Evolutionary conservation across 2,888 invertebrate species (phyloP), one percentile per base, ranked within the genome.

Genomic region (Argynnis bischoffii): DNA sequence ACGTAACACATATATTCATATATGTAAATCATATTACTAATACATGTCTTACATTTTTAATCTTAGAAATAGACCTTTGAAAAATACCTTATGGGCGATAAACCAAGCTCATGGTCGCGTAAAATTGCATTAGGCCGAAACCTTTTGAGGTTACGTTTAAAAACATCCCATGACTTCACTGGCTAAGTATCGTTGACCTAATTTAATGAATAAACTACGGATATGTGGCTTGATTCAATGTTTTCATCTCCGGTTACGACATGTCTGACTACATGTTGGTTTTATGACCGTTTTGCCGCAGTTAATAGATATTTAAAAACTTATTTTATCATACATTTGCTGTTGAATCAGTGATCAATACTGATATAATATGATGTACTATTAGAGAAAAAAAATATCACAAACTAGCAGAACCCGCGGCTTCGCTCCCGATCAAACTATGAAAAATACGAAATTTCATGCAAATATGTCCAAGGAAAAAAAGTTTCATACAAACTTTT

Each of bases 171-270:
- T 51, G 35, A 61, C 51, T 51, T 61, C 61, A 61, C 50, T 6
- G 14, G 50, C 14, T 61, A 51, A 61, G 61, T 51, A 35, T 26
- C 61, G 61, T 51, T 61, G 61, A 61, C 61, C 61, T 35, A 61
- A 51, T 61, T 61, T n/a, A 61, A 35, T 50, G 51, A 26, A 51
- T 35, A 50, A 16, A 61, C 51, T 61, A 61, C 61, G 61, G 61
- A 61, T 51, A 60, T 18, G 60, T 60, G 60, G 48, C 54, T 60
- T 47, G 57, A 26, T 57, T 56, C 57, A 65, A 66, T 66, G 60
- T 31, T 66, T 60, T 66, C 55, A 60, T 66, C 60, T 66, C 54
- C 57, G 65, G n/a, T 59, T 57, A 53, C 48, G 66, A 50, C 41
- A 65, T 26, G n/a, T 48, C 56, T 65, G 51, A 61, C 61, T 61